These are phyloP conservation scores for Odontomyia ornata DNA, from an alignment of 2,888 invertebrate genomes.

Conservation along the genomic window DNA sequence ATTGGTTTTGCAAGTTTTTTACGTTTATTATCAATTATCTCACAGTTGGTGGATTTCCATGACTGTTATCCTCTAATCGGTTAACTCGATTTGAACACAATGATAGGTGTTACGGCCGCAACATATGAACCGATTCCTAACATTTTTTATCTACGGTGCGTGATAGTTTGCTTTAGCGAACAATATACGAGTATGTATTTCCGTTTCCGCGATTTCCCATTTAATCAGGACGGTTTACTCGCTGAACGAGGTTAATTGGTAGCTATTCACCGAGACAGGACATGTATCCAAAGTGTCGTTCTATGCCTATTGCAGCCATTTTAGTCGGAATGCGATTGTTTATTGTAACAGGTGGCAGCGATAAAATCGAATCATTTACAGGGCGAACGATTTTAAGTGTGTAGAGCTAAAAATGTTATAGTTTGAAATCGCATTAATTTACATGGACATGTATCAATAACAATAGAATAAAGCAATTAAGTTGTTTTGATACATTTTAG, in stretches of 20 bases:
- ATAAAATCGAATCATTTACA: background rate
- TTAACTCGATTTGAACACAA: background rate
- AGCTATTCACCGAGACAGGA: background rate
- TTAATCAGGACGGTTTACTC: background rate
- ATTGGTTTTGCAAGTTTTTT: background rate
- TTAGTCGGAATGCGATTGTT: background rate
- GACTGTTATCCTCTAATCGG: conserved; percentile 1
- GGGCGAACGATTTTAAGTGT: background rate
- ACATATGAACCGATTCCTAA: background rate
- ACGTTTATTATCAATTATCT: conserved; percentile 8
- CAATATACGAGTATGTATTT: background rate
- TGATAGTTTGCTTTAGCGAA: background rate
- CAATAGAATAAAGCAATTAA: no score
- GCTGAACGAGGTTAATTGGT: background rate
- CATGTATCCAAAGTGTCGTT: background rate
- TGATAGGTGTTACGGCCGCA: background rate
- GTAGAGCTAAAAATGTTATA: background rate
- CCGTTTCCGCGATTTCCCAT: background rate
- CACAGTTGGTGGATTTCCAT: background rate
- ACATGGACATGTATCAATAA: background rate
- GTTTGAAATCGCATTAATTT: background rate
- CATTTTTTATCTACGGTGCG: background rate
- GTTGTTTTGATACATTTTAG: no score
- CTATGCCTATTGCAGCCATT: background rate
- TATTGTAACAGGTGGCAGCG: background rate